Base-by-base conservation (phyloP, 2,113 vertebrate genomes). In the Coryphaenoides rupestris region DNA sequence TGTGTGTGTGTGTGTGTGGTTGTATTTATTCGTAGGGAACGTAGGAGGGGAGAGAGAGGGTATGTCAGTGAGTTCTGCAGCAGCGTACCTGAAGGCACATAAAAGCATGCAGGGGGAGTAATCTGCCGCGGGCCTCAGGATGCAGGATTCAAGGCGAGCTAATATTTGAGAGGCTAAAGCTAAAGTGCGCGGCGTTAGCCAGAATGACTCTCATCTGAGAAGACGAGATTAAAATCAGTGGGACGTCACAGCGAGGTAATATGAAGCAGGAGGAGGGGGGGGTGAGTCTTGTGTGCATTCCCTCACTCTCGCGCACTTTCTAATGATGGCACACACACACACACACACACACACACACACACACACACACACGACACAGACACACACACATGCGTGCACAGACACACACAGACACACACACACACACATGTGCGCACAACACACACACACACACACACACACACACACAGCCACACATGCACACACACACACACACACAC, bases 221-320 rank as follows among this genome's bases (percentile, higher is more conserved):
- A 82, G 82, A 88, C 80, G 89, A 90, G 88, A 92, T 91, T 92
- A 90, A 90, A 92, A 89, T 92, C 90, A 91, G 90, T 92, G 85
- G 90, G 89, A 90, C 84, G 84, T 88, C 87, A 83, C 81, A 84
- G 87, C 70, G 9, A 84, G 77, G 82, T 74, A 83, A 89, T 90
- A 89, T 85, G 82, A 90, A 78, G 75, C 21, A 65, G 79, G 74
- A 84, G 77, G 61, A 58, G 74, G 75, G 72, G 76, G 75, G 82
- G 84, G 82, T 73, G 55, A 59, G 66, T 68, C 58, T n/a, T 50
- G 3, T 19, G n/a, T 49, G 2, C 19, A 40, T 74, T 40, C 66
- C 53, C 62, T 1, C 58, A 26, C 66, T 50, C 62, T 1, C 58
- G 24, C 59, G 2, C 70, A 54, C 26, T 54, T 47, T 19, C 46